These are phyloP conservation scores for Centrocercus urophasianus DNA, from an alignment of 2,113 vertebrate genomes.

Conservation along the genomic window DNA sequence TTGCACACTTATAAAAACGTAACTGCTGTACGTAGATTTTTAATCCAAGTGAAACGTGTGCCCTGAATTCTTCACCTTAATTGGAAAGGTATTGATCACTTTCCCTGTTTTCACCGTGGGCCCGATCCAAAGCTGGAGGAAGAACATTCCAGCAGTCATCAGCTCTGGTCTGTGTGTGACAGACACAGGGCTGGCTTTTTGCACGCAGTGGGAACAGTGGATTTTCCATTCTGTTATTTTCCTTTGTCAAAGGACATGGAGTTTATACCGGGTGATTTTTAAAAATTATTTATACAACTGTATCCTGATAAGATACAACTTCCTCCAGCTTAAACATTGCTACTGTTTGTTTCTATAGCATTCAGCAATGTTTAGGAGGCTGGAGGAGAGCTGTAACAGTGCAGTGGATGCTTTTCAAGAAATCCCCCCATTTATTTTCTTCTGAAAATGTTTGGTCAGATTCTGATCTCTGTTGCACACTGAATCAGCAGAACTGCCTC, in stretches of 20 bases:
- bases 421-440: neutral
- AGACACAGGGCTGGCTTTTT: neutral
- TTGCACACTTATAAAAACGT: neutral
- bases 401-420: neutral
- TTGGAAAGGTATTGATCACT: neutral
- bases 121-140: neutral
- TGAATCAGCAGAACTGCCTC: neutral
- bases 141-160: neutral
- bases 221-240: slow-evolving; percentile 54
- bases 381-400: neutral
- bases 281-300: slow-evolving; percentile 72
- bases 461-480: neutral
- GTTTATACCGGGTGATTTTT: neutral
- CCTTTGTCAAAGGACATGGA: slow-evolving; percentile 19
- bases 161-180: neutral
- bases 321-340: slow-evolving; percentile 73
- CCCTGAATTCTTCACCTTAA: neutral
- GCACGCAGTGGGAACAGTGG: neutral
- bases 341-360: slow-evolving; percentile 56
- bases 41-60: neutral
- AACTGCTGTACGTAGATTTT: neutral
- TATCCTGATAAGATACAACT: slow-evolving; percentile 73
- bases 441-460: neutral
- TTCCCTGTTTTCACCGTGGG: neutral
- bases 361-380: slow-evolving; percentile 42